These are phyloP conservation scores for Netelia melanura DNA, from an alignment of 2,888 invertebrate genomes.

Conservation along the genomic window DNA sequence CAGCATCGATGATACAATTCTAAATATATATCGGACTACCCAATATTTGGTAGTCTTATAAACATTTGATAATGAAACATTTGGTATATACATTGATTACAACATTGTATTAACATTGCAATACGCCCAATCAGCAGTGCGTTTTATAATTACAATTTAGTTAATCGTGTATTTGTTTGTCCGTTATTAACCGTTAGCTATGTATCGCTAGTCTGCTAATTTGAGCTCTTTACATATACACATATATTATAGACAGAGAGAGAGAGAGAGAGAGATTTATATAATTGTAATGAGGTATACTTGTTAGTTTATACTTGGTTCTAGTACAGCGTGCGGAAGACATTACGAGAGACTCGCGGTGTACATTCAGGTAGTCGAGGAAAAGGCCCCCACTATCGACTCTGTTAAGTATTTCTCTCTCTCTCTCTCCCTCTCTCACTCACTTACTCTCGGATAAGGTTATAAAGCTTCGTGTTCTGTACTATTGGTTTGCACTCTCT, in stretches of 20 bases:
- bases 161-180: no score
- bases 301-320: conserved; percentile 17
- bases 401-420: conserved; percentile 66
- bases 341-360: conserved; percentile 53
- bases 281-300: conserved; percentile 11
- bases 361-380: conserved; percentile 55
- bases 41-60: no score
- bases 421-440: no score
- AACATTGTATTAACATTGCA: no score
- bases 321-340: conserved; percentile 51
- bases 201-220: conserved; percentile 43
- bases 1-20: no score
- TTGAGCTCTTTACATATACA: conserved; percentile 29
- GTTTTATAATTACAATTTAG: no score
- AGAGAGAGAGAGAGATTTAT: conserved; percentile 4
- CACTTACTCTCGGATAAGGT: conserved; percentile 75
- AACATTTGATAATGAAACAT: no score
- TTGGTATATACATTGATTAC: no score
- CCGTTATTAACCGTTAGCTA: no score
- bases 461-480: conserved; percentile 83
- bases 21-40: no score
- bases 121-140: conserved; percentile 52
- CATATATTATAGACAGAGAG: neutral
- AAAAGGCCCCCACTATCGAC: conserved; percentile 80
- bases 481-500: conserved; percentile 84